phyloP scores from a whole-genome alignment of 2,888 invertebrate genomes.

The Tipula unca region DNA sequence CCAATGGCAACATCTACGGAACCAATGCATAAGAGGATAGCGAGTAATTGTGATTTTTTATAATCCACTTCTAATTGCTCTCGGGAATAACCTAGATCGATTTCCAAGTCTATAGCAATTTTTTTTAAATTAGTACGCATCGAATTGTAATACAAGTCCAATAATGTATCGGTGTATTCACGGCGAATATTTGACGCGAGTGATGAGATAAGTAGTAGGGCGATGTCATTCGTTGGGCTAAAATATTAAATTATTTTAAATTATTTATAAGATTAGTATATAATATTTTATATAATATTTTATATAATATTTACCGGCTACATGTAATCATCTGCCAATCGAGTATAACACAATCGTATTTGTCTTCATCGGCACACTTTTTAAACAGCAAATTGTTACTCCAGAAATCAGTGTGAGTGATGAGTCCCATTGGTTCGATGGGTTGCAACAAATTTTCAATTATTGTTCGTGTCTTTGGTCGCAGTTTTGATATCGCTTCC shows the following conservation, averaged over 20 bases:
- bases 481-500: slow-evolving; percentile 49
- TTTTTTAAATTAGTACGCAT: slow-evolving; percentile 52
- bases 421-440: slow-evolving; percentile 61
- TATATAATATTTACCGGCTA: slow-evolving; percentile 41
- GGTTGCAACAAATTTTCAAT: slow-evolving; percentile 63
- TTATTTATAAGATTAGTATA: too few relatives aligned
- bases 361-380: slow-evolving; percentile 39
- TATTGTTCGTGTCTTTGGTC: slow-evolving; percentile 61
- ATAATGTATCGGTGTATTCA: slow-evolving; percentile 50
- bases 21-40: slow-evolving; percentile 69
- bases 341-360: slow-evolving; percentile 56
- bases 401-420: slow-evolving; percentile 80
- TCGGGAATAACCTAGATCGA: slow-evolving; percentile 47
- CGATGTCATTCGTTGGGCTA: slow-evolving; percentile 68
- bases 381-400: slow-evolving; percentile 68
- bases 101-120: slow-evolving; percentile 55
- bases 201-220: slow-evolving; percentile 62
- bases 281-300: neutral
- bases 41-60: slow-evolving; percentile 59
- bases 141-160: slow-evolving; percentile 62
- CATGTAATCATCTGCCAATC: slow-evolving; percentile 83
- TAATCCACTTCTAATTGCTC: slow-evolving; percentile 49
- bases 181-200: slow-evolving; percentile 62
- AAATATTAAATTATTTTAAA: slow-evolving; percentile 20
- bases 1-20: slow-evolving; percentile 74